A percentile compares a stretch with the other conserved stretches of the same genome.
phyloP scores from a whole-genome alignment of 2,797 vertebrate genomes.

The Sciurus carolinensis region DNA sequence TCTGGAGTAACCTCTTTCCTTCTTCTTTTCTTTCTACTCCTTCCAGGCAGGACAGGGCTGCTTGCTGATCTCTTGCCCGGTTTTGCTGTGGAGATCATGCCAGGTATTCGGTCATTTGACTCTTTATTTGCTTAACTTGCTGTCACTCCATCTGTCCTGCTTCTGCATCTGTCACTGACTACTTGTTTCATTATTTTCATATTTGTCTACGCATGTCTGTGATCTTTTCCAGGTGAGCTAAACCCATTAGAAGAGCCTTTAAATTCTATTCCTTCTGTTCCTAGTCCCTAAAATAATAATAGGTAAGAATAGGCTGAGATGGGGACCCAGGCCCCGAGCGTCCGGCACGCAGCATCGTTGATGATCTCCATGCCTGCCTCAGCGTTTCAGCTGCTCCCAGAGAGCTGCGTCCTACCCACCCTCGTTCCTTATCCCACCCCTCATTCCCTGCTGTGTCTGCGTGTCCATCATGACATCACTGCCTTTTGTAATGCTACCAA shows the following conservation, averaged over 20 bases:
- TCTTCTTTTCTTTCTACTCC: slow-evolving; percentile 93
- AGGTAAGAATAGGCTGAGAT: slow-evolving; percentile 45
- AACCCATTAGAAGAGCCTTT: slow-evolving; percentile 49
- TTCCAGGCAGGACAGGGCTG: slow-evolving; percentile 99
- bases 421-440: background rate
- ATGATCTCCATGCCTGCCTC: background rate
- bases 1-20: slow-evolving; percentile 89
- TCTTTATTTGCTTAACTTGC: slow-evolving; percentile 85
- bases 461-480: background rate
- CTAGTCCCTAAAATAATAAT: slow-evolving; percentile 4
- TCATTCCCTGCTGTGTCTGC: background rate
- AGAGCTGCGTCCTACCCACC: background rate
- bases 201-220: slow-evolving; percentile 42
- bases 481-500: slow-evolving; percentile 17
- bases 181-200: slow-evolving; percentile 56
- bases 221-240: slow-evolving; percentile 66
- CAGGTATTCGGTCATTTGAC: slow-evolving; percentile 95
- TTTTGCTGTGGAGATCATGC: slow-evolving; percentile 99
- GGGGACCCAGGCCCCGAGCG: background rate
- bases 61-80: slow-evolving; percentile 98
- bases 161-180: slow-evolving; percentile 79
- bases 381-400: background rate
- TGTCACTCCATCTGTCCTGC: slow-evolving; percentile 85
- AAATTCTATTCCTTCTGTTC: background rate
- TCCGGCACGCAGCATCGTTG: background rate